A percentile compares a stretch with the other conserved stretches of the same genome.
These are phyloP conservation scores for Muscicapa adusta DNA, from an alignment of 2,113 vertebrate species.

Conservation along the genomic window DNA sequence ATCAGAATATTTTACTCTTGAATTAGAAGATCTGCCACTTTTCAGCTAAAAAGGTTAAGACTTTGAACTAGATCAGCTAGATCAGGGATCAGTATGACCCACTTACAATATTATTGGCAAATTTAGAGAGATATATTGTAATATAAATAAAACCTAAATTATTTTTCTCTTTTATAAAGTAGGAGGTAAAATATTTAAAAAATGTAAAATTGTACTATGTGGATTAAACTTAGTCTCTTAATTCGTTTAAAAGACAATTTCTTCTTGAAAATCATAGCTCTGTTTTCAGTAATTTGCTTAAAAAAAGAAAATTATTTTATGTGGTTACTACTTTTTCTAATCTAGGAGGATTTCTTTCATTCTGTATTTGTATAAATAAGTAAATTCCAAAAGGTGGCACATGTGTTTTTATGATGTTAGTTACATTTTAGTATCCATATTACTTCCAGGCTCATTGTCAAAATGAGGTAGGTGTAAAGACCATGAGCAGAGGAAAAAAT, in stretches of 20 bases:
- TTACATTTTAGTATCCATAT: constrained; percentile 1
- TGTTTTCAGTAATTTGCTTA: not conserved
- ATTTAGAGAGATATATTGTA: not conserved
- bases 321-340: not conserved
- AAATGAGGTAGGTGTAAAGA: constrained; percentile 69
- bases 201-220: not conserved
- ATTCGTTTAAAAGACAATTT: not conserved
- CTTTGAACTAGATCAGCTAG: not conserved
- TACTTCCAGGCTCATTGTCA: constrained; percentile 51
- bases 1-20: not conserved
- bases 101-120: not conserved
- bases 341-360: not conserved
- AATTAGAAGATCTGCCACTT: not conserved
- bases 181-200: not conserved
- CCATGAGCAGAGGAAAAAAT: constrained; percentile 55
- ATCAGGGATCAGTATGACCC: not conserved
- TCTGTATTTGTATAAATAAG: not conserved
- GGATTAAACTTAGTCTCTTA: not conserved
- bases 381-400: not conserved
- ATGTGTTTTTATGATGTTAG: not conserved
- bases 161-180: not conserved
- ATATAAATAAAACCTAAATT: not conserved
- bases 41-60: not conserved
- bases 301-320: not conserved
- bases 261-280: not conserved